Conservation (phyloP, 2,797 vertebrate species). For the Carapus acus region DNA sequence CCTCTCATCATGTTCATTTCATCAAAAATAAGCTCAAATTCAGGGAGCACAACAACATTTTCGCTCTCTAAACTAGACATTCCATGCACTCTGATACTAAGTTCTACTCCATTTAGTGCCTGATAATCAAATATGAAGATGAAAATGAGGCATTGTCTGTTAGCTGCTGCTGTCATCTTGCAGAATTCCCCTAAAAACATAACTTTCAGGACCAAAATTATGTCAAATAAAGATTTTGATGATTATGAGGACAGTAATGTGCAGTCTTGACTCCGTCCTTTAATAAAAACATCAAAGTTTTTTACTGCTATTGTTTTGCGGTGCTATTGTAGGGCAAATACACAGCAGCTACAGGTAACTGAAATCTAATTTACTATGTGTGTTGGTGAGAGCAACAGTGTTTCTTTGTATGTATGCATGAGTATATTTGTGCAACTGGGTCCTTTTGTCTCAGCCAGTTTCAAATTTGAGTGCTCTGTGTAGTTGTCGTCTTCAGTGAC, state of each 20-base stretch:
- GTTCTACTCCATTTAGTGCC: slow-evolving; percentile 14
- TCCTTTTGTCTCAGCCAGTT: slow-evolving; percentile 34
- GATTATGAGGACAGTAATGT: slow-evolving; percentile 75
- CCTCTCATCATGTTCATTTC: slow-evolving; percentile 8
- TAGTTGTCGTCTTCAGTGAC: slow-evolving; percentile 56
- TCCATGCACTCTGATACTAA: slow-evolving; percentile 1
- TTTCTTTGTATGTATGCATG: slow-evolving; percentile 5
- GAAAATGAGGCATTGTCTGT: slow-evolving; percentile 34
- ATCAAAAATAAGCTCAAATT: no score
- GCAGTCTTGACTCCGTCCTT: slow-evolving; percentile 75
- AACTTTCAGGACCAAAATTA: slow-evolving; percentile 76
- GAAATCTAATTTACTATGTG: slow-evolving; percentile 73
- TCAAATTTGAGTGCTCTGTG: slow-evolving; percentile 35
- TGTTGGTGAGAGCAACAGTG: slow-evolving; percentile 16
- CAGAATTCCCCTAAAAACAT: slow-evolving; percentile 50
- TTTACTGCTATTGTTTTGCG: no score
- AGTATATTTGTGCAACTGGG: slow-evolving; percentile 28
- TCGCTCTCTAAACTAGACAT: no score
- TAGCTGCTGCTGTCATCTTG: slow-evolving; percentile 53
- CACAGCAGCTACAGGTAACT: slow-evolving; percentile 73
- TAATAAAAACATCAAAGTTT: slow-evolving; percentile 78
- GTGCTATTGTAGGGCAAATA: slow-evolving; percentile 67
- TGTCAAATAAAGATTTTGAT: slow-evolving; percentile 81
- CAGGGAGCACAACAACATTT: no score
- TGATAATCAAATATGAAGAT: no score